phyloP scores from a whole-genome alignment of 64 coral and sea anemone species.

The Trachythela sp. region DNA sequence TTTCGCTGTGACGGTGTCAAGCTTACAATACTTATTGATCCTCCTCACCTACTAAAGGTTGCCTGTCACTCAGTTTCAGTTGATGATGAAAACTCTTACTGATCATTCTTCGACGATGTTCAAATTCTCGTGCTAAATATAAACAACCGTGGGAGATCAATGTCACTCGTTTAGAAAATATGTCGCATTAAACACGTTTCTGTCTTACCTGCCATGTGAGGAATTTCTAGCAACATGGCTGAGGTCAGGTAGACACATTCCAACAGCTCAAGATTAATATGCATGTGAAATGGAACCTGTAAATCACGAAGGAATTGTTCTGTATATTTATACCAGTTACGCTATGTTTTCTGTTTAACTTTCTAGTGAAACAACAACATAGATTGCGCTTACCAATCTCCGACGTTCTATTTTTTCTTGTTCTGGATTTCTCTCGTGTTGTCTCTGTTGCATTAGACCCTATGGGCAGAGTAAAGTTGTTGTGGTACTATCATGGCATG shows the following conservation, averaged over 20 bases:
- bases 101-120: slow-evolving; percentile 74
- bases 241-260: slow-evolving; percentile 93
- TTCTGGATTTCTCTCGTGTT: slow-evolving; percentile 92
- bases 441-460: slow-evolving; percentile 94
- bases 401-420: slow-evolving; percentile 97
- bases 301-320: no score
- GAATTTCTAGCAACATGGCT: slow-evolving; percentile 85
- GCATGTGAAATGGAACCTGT: slow-evolving; percentile 98
- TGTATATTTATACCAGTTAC: no score
- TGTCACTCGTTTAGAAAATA: not conserved
- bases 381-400: slow-evolving; percentile 66
- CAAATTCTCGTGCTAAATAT: slow-evolving; percentile 84
- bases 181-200: not conserved
- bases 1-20: no score
- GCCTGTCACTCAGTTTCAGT: slow-evolving; percentile 76
- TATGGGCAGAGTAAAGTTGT: slow-evolving; percentile 14
- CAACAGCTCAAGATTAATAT: slow-evolving; percentile 82
- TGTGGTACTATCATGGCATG: no score
- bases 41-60: slow-evolving; percentile 78
- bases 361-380: not conserved
- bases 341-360: not conserved
- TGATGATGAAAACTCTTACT: slow-evolving; percentile 99
- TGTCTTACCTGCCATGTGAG: slow-evolving; percentile 78
- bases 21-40: no score
- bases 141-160: not conserved